Conservation (phyloP, 2,797 vertebrate species). For the Labeo calbasu region DNA sequence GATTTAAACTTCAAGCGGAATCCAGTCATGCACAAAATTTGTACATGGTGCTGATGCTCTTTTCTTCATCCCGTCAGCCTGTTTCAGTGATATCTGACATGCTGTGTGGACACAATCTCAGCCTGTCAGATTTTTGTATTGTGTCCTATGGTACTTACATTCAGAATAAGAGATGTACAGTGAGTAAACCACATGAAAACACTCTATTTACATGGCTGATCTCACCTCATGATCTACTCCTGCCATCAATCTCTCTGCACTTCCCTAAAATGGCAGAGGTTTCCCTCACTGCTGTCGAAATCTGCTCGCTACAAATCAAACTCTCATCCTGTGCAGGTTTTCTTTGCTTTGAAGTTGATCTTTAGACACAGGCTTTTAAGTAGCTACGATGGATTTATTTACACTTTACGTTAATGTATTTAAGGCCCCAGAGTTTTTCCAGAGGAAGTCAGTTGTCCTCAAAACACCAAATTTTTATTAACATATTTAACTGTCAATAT, state of each 20-base stretch:
- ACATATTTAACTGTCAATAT: neutral
- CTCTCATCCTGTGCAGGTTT: conserved; percentile 47
- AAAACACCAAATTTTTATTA: conserved; percentile 17
- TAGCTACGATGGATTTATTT: conserved; percentile 52
- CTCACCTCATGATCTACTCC: conserved; percentile 25
- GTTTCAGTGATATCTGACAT: conserved; percentile 27
- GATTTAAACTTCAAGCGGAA: conserved; percentile 62
- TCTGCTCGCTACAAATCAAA: conserved; percentile 55
- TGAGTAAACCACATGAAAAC: conserved; percentile 21
- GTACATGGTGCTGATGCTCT: conserved; percentile 55
- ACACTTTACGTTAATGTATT: conserved; percentile 48
- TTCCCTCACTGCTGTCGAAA: conserved; percentile 30
- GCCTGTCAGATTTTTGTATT: neutral
- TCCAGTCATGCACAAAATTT: conserved; percentile 62
- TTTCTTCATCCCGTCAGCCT: neutral
- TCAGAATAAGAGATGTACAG: neutral
- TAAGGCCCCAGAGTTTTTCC: conserved; percentile 23
- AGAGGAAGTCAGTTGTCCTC: conserved; percentile 17
- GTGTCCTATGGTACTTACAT: neutral
- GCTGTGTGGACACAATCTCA: conserved; percentile 21
- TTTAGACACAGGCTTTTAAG: conserved; percentile 51
- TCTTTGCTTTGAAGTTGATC: conserved; percentile 45
- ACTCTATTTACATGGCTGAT: conserved; percentile 29
- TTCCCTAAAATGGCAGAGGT: conserved; percentile 40
- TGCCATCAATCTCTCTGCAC: conserved; percentile 52